Percentiles rank a stretch among this genome's conserved stretches.
Conservation (phyloP, 2,797 vertebrate species). For the Hapalemur alaotrensis region DNA sequence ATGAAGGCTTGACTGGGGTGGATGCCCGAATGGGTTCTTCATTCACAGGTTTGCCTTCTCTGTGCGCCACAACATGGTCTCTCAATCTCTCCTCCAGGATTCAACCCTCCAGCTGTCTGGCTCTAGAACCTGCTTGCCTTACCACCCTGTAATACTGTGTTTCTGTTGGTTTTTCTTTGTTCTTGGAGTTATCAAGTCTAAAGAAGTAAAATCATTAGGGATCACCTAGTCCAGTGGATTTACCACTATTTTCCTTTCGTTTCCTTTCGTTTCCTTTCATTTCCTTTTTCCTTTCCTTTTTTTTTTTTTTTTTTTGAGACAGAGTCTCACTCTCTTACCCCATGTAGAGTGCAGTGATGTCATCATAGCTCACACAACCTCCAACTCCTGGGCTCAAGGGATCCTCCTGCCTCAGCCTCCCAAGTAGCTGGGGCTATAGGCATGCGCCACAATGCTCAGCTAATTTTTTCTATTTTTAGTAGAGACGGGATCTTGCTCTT, state of each 20-base stretch:
- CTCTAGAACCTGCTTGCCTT: neutral
- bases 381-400: too few relatives aligned
- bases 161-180: neutral
- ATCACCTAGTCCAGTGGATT: neutral
- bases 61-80: rapidly evolving
- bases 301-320: too few relatives aligned
- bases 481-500: too few relatives aligned
- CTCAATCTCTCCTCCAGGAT: neutral
- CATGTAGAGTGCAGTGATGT: too few relatives aligned
- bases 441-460: too few relatives aligned
- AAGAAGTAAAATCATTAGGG: neutral
- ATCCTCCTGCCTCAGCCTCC: too few relatives aligned
- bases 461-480: too few relatives aligned
- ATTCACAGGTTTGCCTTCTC: neutral
- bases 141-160: rapidly evolving
- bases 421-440: too few relatives aligned
- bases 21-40: neutral
- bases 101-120: neutral
- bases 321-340: too few relatives aligned
- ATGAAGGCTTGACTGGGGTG: neutral
- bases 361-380: too few relatives aligned
- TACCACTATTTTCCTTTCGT: neutral
- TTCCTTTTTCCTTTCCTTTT: neutral
- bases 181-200: neutral
- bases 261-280: neutral